phyloP scores from a whole-genome alignment of 2,113 vertebrate genomes.

The Leiothrix lutea region DNA sequence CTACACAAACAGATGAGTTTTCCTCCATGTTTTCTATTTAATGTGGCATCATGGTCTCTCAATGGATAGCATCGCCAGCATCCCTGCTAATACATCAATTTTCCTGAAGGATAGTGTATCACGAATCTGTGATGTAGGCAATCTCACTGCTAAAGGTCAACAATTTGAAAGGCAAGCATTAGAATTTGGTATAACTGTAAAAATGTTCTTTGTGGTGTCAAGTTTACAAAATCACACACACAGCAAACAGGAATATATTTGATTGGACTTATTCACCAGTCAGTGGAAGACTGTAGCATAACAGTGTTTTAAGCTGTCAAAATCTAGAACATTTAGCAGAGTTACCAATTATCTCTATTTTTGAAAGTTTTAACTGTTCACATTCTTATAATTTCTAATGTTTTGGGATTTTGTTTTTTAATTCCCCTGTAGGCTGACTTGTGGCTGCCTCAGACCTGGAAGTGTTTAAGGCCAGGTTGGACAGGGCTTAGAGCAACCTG shows the following conservation, averaged over 20 bases:
- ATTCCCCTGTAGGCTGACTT: background rate
- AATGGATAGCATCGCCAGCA: background rate
- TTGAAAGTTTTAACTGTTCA: background rate
- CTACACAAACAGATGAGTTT: background rate
- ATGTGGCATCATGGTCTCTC: background rate
- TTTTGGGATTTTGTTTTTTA: background rate
- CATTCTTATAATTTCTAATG: background rate
- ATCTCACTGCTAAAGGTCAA: background rate
- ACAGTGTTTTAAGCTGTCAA: background rate
- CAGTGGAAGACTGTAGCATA: background rate
- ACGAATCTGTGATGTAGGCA: background rate
- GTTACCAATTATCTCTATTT: background rate
- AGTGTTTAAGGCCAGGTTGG: background rate
- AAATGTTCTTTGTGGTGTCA: background rate
- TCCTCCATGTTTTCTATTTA: background rate
- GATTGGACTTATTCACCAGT: background rate
- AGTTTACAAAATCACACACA: background rate
- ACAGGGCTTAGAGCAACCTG: background rate
- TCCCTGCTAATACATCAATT: background rate
- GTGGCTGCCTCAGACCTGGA: background rate
- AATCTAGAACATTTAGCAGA: background rate
- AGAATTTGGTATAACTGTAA: background rate
- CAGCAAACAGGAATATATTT: background rate
- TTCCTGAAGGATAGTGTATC: background rate
- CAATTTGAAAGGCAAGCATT: background rate